Conservation (phyloP, 2,888 invertebrate species). For the Ormia ochracea region DNA sequence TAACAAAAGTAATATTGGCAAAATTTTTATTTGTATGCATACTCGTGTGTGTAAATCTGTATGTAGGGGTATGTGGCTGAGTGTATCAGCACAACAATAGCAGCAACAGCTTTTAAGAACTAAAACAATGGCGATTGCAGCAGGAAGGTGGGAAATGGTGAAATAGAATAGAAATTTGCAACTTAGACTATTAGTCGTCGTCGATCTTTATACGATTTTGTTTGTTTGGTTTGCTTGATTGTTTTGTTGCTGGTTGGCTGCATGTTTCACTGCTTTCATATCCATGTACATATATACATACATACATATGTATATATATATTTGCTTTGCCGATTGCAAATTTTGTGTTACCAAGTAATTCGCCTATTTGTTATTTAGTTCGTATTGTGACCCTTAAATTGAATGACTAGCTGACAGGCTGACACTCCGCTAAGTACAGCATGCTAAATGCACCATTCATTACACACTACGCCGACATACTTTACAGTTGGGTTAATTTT, state of each 20-base stretch:
- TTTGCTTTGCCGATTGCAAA: constrained; percentile 27
- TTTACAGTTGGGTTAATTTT: constrained; percentile 28
- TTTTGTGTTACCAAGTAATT: constrained; percentile 48
- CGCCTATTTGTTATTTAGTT: constrained; percentile 30
- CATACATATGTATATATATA: too few species aligned
- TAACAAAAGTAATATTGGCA: not conserved
- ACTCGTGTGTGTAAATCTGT: not conserved
- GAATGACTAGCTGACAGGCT: not conserved
- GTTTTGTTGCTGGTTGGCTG: not conserved
- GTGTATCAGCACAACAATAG: not conserved
- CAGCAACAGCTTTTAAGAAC: not conserved
- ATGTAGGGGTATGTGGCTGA: too few species aligned
- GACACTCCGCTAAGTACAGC: not conserved
- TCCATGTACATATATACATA: too few species aligned
- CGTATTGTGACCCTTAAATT: constrained; percentile 49
- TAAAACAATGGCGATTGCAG: not conserved
- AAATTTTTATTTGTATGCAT: not conserved
- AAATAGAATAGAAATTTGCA: constrained; percentile 46
- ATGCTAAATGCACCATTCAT: constrained; percentile 7
- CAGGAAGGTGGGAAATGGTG: constrained; percentile 6
- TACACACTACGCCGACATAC: constrained; percentile 4
- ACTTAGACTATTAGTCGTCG: constrained; percentile 57
- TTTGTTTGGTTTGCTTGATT: constrained; percentile 11
- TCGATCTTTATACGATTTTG: constrained; percentile 18
- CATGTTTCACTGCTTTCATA: constrained; percentile 8